Conservation (phyloP, 2,797 vertebrate genomes). For the Amniataba percoides region DNA sequence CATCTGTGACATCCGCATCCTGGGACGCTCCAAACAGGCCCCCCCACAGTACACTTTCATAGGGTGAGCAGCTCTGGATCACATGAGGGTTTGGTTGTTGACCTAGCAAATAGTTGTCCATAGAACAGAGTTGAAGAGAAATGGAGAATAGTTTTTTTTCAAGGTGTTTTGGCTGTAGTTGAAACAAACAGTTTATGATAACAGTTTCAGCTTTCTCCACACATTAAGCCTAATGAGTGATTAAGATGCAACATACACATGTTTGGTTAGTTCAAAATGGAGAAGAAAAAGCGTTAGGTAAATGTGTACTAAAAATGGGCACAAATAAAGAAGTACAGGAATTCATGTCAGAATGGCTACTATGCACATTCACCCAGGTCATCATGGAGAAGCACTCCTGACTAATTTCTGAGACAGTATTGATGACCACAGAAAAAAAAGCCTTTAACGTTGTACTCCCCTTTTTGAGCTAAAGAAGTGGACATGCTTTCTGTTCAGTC, state of each 20-base stretch:
- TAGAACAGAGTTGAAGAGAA: not conserved
- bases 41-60: conserved; percentile 98
- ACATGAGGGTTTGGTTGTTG: not conserved
- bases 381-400: no score
- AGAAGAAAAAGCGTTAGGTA: not conserved
- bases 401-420: not conserved
- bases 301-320: no score
- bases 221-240: no score
- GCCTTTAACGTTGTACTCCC: not conserved
- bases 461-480: not conserved
- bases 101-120: not conserved
- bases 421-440: not conserved
- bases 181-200: not conserved
- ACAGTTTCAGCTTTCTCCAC: not conserved
- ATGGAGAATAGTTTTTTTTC: not conserved
- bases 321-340: not conserved
- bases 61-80: conserved; percentile 85
- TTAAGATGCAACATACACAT: no score
- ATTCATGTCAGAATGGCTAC: not conserved
- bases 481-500: not conserved
- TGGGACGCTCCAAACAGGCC: conserved; percentile 95
- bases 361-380: not conserved
- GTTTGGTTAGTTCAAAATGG: no score
- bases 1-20: conserved; percentile 96
- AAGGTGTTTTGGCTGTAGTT: not conserved